Percentiles rank a stretch among this genome's conserved stretches.
These are phyloP conservation scores for Galagoides demidoff DNA, from an alignment of 2,797 vertebrate species.

Conservation along the genomic window DNA sequence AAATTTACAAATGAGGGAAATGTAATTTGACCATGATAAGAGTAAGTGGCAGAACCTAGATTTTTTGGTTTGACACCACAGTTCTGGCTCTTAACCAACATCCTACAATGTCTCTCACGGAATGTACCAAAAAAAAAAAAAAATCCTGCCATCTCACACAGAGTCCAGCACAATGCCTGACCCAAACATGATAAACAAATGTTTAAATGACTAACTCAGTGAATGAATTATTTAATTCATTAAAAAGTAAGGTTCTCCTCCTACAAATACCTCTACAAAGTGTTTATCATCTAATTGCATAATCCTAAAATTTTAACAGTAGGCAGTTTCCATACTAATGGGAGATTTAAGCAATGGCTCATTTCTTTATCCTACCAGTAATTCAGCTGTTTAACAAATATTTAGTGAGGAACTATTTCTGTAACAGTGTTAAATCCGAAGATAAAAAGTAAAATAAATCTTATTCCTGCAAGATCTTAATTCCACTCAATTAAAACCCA, in stretches of 20 bases:
- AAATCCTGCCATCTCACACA: not conserved
- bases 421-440: constrained; percentile 33
- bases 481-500: constrained; percentile 44
- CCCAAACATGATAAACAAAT: constrained; percentile 29
- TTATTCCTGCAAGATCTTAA: not conserved
- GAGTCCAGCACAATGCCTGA: not conserved
- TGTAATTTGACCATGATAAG: not conserved
- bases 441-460: constrained; percentile 63
- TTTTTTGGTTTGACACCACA: constrained; percentile 40
- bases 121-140: constrained; percentile 1
- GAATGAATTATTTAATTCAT: constrained; percentile 30
- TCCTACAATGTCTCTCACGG: not conserved
- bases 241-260: constrained; percentile 50
- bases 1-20: constrained; percentile 36
- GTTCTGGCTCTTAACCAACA: not conserved
- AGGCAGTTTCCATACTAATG: not conserved
- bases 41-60: constrained; percentile 21
- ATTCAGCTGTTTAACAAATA: constrained; percentile 48
- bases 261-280: constrained; percentile 44
- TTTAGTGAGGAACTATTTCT: constrained; percentile 38
- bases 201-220: constrained; percentile 37
- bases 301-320: constrained; percentile 13
- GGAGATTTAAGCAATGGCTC: constrained; percentile 25
- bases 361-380: constrained; percentile 49
- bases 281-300: constrained; percentile 14